These are phyloP conservation scores for Eidolon helvum DNA, from an alignment of 2,113 vertebrate species.

Conservation along the genomic window DNA sequence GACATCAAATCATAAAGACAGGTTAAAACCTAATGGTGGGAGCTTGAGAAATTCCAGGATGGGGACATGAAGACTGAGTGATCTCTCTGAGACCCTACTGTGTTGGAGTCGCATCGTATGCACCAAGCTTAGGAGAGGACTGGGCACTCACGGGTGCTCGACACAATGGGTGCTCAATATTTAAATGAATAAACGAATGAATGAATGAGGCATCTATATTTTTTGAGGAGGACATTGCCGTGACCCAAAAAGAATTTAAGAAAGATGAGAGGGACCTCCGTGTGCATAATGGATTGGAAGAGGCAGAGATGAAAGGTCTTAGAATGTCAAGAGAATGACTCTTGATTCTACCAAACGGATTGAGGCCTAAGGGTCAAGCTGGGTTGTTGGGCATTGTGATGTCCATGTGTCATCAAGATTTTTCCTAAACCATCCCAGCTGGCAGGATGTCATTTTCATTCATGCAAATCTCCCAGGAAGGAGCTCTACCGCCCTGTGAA, in stretches of 20 bases:
- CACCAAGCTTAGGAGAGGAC: background rate
- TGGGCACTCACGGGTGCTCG: background rate
- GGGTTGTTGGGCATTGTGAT: background rate
- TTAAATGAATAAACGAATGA: background rate
- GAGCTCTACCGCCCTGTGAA: background rate
- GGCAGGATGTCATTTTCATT: conserved; percentile 41
- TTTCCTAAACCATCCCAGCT: conserved; percentile 33
- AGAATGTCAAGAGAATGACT: background rate
- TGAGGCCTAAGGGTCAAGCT: background rate
- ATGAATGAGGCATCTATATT: background rate
- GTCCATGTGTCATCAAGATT: background rate
- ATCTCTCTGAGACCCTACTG: background rate
- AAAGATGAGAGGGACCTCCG: background rate
- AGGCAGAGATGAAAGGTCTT: background rate
- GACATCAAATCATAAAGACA: background rate
- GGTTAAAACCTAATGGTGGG: background rate
- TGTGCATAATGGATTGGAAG: background rate
- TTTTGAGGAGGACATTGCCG: background rate
- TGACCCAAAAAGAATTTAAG: background rate
- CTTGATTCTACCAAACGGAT: background rate
- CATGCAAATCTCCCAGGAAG: conserved; percentile 36
- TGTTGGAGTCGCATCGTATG: background rate
- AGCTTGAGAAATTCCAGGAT: background rate
- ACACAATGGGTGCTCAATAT: background rate
- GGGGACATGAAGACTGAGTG: background rate